Conservation (phyloP, 2,113 vertebrate genomes). For the Macheiramphus alcinus region DNA sequence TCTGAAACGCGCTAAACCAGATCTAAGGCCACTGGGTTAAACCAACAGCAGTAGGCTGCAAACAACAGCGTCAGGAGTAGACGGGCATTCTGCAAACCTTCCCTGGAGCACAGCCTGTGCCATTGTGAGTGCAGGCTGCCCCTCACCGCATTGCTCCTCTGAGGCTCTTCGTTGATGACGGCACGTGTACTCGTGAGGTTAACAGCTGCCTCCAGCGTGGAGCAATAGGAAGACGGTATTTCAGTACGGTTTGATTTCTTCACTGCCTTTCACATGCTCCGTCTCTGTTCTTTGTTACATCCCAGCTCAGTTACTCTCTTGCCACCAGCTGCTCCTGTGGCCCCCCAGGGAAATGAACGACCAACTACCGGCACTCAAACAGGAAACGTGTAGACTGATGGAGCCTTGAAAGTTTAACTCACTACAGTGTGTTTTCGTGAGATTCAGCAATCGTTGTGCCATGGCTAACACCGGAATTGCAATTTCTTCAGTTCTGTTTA, state of each 20-base stretch:
- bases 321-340: not conserved
- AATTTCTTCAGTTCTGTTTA: not conserved
- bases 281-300: not conserved
- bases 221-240: not conserved
- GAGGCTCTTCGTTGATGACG: too few relatives aligned
- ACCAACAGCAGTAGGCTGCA: not conserved
- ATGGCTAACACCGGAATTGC: too few relatives aligned
- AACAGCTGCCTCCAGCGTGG: not conserved
- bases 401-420: not conserved
- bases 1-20: not conserved
- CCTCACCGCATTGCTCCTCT: not conserved
- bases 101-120: not conserved
- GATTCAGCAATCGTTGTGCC: rapidly evolving
- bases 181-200: not conserved
- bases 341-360: not conserved
- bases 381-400: not conserved
- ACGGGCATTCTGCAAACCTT: not conserved
- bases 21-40: not conserved
- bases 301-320: not conserved
- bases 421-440: rapidly evolving
- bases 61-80: not conserved
- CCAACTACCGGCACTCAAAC: not conserved
- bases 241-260: too few relatives aligned
- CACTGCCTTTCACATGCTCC: not conserved
- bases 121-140: not conserved